Conservation (phyloP, 1,140 invertebrate species). For the Macrosteles quadrilineatus region DNA sequence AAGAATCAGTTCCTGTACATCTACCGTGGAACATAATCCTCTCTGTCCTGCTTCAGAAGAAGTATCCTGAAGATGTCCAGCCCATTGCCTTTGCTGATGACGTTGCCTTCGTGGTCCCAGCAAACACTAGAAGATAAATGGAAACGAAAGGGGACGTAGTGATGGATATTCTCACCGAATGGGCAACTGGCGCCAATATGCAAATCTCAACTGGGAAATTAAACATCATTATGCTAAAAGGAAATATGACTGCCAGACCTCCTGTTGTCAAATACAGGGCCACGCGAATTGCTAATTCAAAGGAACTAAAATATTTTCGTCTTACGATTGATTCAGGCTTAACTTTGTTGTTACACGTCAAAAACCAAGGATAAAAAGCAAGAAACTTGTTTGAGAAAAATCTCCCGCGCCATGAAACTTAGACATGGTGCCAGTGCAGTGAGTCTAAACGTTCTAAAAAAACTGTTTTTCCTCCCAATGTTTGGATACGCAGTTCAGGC, state of each 20-base stretch:
- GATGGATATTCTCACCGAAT: neutral
- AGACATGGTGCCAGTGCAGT: neutral
- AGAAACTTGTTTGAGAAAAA: neutral
- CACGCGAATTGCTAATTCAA: neutral
- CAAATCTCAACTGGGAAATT: neutral
- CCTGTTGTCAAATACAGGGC: neutral
- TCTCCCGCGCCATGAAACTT: neutral
- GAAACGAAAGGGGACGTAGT: neutral
- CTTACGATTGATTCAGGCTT: neutral
- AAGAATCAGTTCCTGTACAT: neutral
- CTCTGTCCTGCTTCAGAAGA: neutral
- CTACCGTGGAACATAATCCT: neutral
- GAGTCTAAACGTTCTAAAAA: neutral
- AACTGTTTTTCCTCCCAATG: neutral
- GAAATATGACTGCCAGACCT: neutral
- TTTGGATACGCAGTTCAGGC: neutral
- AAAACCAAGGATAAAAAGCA: neutral
- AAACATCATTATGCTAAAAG: neutral
- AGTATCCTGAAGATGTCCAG: neutral
- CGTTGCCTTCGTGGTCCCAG: neutral
- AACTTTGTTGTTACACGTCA: neutral
- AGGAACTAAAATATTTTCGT: neutral
- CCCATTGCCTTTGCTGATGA: no score
- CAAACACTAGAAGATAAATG: neutral
- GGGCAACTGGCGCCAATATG: neutral